Base-by-base conservation (phyloP, 1,140 invertebrate species). In the Ephestia elutella region DNA sequence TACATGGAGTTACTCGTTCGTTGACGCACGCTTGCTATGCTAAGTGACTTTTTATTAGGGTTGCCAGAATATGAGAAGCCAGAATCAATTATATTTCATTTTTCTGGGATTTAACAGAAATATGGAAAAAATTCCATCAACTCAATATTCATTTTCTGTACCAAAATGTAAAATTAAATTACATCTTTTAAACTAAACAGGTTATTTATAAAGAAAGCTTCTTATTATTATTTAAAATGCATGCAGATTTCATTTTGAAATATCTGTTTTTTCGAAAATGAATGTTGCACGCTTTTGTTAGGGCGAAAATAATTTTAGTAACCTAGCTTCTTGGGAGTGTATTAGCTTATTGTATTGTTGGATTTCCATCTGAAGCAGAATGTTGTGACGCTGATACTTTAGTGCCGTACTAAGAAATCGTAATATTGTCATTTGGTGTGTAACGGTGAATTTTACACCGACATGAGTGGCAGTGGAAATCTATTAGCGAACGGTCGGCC, bases 261-360 rank as follows among this genome's bases (percentile, higher is more conserved):
- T 25, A 25, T 25, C n/a, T 32, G 9, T 32, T 5, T 5, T 32
- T 32, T 32, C 30, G n/a, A 32, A 8, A 8, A 32, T 32, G 30
- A 10, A 8, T 32, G 1, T 1, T 32, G 30, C 21, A 25, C 21
- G n/a, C 38, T 15, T 44, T 44, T 15, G 15, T n/a, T n/a, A 44
- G 10, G 10, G 2, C 13, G 15, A 44, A 15, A 44, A 44, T 15
- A 15, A 1, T 5, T 38, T 15, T 44, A 15, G 38, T 44, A 15
- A 44, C 38, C 38, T 13, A 15, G 15, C 38, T 15, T n/a, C n/a
- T 53, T 13, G 50, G 5, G 13, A 53, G 64, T 62, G 70, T 66
- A 63, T 70, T 65, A 51, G 61, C 57, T 71, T 60, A 67, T 73
- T 71, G 69, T 69, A 65, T 65, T 67, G 58, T 67, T 57, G 54